A percentile compares a stretch with the other conserved stretches of the same genome.
phyloP scores from a whole-genome alignment of 2,113 vertebrate species.

The Addax nasomaculatus region DNA sequence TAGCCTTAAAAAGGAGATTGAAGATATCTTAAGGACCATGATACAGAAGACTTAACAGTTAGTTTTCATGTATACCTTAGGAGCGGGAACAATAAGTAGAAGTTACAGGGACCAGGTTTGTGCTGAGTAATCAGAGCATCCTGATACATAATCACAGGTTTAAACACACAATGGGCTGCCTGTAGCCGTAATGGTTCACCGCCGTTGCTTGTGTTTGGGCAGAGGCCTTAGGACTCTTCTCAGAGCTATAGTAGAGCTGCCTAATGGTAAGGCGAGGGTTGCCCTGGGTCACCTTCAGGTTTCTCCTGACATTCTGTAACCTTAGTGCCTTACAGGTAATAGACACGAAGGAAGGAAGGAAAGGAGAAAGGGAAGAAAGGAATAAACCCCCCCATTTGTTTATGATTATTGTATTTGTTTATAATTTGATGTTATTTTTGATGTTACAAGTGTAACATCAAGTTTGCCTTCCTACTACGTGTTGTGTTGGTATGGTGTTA shows the following conservation, averaged over 20 bases:
- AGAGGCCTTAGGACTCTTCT: neutral
- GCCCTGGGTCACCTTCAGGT: neutral
- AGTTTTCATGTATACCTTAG: neutral
- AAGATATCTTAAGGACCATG: neutral
- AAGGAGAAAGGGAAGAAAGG: neutral
- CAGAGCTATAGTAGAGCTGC: neutral
- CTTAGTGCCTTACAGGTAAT: neutral
- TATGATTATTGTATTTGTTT: neutral
- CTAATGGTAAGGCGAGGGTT: neutral
- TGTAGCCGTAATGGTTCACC: fast-evolving
- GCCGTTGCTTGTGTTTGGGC: neutral
- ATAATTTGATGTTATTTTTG: neutral
- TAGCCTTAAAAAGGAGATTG: neutral
- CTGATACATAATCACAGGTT: neutral
- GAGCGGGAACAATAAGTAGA: neutral
- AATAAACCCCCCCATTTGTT: neutral
- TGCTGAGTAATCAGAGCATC: neutral
- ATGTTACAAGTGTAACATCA: neutral
- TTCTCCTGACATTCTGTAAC: neutral
- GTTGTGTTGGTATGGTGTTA: neutral
- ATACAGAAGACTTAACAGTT: neutral
- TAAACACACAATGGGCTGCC: no score
- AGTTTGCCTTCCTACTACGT: neutral
- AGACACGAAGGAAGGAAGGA: neutral
- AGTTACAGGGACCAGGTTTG: neutral